Percentiles rank a stretch among this genome's conserved stretches.
Conservation (phyloP, 1,140 invertebrate genomes). For the Drosophila lacteicornis region DNA sequence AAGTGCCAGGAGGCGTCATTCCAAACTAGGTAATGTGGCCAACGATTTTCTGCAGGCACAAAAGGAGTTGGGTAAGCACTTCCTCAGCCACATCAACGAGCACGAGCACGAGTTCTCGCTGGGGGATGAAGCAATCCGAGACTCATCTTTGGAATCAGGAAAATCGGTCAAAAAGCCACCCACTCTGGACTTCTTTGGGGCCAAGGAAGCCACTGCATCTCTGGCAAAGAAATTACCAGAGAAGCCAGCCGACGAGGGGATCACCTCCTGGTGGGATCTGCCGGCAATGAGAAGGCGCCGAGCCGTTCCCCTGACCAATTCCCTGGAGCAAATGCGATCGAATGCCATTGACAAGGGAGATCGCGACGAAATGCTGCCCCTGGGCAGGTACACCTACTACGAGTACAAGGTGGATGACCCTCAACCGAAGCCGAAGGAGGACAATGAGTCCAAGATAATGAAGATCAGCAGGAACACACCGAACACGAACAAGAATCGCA, state of each 20-base stretch:
- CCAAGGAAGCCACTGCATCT: not conserved
- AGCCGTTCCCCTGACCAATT: slow-evolving; percentile 34
- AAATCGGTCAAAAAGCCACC: not conserved
- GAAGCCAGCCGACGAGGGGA: slow-evolving; percentile 34
- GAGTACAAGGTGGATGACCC: slow-evolving; percentile 56
- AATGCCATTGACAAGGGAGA: slow-evolving; percentile 74
- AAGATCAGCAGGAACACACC: slow-evolving; percentile 35
- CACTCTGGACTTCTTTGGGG: slow-evolving; percentile 44
- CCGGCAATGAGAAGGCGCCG: slow-evolving; percentile 58
- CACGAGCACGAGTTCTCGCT: slow-evolving; percentile 56
- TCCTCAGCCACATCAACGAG: slow-evolving; percentile 66
- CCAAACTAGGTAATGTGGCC: slow-evolving; percentile 44
- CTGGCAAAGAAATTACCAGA: slow-evolving; percentile 24
- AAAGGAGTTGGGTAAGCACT: slow-evolving; percentile 66
- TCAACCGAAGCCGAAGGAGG: not conserved
- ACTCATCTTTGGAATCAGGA: slow-evolving; percentile 15
- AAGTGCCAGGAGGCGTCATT: slow-evolving; percentile 32
- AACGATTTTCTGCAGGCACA: slow-evolving; percentile 71
- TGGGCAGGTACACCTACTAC: slow-evolving; percentile 52
- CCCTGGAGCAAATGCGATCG: slow-evolving; percentile 35
- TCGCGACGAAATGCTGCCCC: slow-evolving; percentile 53
- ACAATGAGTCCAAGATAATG: slow-evolving; percentile 60
- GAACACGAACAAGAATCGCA: not conserved
- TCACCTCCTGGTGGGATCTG: slow-evolving; percentile 76
- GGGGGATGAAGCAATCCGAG: slow-evolving; percentile 23